Conservation (phyloP, 2,797 vertebrate genomes). For the Benthosema pterotum region DNA sequence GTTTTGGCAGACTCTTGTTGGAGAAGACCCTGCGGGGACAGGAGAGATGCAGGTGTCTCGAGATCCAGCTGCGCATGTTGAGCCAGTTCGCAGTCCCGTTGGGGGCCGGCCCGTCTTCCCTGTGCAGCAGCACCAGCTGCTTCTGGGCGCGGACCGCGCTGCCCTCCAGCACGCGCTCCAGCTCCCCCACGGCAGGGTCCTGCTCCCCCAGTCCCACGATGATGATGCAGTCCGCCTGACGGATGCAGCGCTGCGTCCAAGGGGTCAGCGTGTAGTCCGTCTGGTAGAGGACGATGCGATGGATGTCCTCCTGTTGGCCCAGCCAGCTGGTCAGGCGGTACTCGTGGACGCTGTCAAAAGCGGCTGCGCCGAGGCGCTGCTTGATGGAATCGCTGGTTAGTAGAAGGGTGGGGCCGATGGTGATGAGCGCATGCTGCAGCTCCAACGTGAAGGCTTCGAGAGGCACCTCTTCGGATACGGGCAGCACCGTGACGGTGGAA, state of each 20-base stretch:
- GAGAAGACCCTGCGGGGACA: slow-evolving; percentile 94
- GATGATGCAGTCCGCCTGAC: slow-evolving; percentile 94
- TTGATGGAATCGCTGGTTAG: slow-evolving; percentile 93
- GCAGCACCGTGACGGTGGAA: slow-evolving; percentile 90
- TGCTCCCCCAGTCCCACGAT: slow-evolving; percentile 94
- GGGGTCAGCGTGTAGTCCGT: slow-evolving; percentile 89
- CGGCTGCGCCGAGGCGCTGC: slow-evolving; percentile 88
- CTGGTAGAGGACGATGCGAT: slow-evolving; percentile 95
- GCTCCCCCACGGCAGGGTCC: slow-evolving; percentile 89
- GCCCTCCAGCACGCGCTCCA: slow-evolving; percentile 94
- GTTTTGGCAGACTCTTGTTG: slow-evolving; percentile 87
- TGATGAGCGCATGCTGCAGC: slow-evolving; percentile 89
- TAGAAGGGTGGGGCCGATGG: slow-evolving; percentile 89
- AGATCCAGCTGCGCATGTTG: slow-evolving; percentile 97
- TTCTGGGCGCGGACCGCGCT: slow-evolving; percentile 93
- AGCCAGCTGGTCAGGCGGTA: slow-evolving; percentile 96
- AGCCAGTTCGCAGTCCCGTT: slow-evolving; percentile 92
- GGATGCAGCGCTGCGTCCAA: slow-evolving; percentile 95
- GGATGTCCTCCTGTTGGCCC: slow-evolving; percentile 95
- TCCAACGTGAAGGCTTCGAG: slow-evolving; percentile 92
- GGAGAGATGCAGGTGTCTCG: slow-evolving; percentile 91
- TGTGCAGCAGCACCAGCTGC: slow-evolving; percentile 90
- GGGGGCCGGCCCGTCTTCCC: slow-evolving; percentile 89
- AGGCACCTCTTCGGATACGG: slow-evolving; percentile 92
- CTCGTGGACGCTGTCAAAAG: slow-evolving; percentile 92